phyloP scores from a whole-genome alignment of 2,113 vertebrate species.

The Upupa epops region DNA sequence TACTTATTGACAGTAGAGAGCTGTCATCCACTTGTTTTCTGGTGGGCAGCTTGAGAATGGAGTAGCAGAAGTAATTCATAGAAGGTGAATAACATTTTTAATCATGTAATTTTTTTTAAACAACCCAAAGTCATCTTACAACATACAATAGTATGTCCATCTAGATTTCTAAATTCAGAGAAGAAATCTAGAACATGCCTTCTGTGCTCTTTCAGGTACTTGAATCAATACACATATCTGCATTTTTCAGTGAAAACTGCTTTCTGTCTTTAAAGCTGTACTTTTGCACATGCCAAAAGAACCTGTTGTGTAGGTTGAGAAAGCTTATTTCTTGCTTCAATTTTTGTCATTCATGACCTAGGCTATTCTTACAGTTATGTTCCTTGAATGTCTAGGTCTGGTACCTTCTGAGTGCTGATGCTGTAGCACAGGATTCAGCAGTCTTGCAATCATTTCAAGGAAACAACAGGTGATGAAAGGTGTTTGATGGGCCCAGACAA shows the following conservation, averaged over 20 bases:
- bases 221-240: neutral
- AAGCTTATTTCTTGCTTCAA: neutral
- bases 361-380: neutral
- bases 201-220: neutral
- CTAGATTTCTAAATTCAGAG: neutral
- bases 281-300: neutral
- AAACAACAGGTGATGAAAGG: neutral
- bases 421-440: neutral
- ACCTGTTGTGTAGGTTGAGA: neutral
- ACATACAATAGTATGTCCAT: neutral
- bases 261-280: neutral
- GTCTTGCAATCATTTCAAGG: neutral
- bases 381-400: neutral
- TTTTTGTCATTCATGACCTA: neutral
- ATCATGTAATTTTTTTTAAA: neutral
- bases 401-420: neutral
- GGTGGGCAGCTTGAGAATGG: neutral
- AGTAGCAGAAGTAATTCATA: neutral
- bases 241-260: neutral
- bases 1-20: neutral
- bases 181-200: neutral
- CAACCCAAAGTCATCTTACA: neutral
- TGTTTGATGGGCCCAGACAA: neutral
- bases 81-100: neutral
- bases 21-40: neutral